Evolutionary conservation across 2,113 vertebrate species (phyloP).

Genomic region (Osmerus mordax): DNA sequence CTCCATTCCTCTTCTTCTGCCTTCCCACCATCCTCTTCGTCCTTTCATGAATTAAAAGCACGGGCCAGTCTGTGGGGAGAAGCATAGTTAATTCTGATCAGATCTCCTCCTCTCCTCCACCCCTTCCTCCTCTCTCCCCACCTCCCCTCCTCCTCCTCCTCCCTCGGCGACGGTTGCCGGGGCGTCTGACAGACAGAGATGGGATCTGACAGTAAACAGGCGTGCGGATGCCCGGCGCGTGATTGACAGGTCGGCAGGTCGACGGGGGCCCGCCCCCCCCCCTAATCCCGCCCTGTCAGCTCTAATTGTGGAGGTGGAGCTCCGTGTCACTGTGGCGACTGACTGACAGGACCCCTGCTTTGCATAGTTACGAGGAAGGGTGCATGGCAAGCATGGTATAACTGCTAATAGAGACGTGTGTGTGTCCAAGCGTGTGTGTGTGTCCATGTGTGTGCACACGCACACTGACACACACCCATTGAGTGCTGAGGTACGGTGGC

Average conservation of each 20-base stretch:
- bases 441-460: slow-evolving; percentile 27
- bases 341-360: slow-evolving; percentile 82
- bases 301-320: slow-evolving; percentile 83
- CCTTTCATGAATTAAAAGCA: slow-evolving; percentile 81
- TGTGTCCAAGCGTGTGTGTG: slow-evolving; percentile 20
- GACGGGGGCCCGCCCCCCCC: slow-evolving; percentile 71
- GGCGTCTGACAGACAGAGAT: slow-evolving; percentile 78
- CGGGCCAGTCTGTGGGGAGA: slow-evolving; percentile 72
- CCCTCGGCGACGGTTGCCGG: slow-evolving; percentile 67
- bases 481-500: slow-evolving; percentile 32
- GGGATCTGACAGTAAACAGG: slow-evolving; percentile 83
- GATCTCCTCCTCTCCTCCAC: slow-evolving; percentile 61
- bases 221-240: slow-evolving; percentile 73
- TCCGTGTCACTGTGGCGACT: slow-evolving; percentile 78
- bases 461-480: slow-evolving; percentile 39
- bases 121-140: slow-evolving; percentile 23
- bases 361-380: slow-evolving; percentile 80
- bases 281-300: slow-evolving; percentile 84
- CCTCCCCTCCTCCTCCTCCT: slow-evolving; percentile 53
- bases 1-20: slow-evolving; percentile 15
- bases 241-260: slow-evolving; percentile 80
- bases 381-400: slow-evolving; percentile 66
- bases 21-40: slow-evolving; percentile 68
- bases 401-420: slow-evolving; percentile 74
- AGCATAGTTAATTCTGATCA: slow-evolving; percentile 80